Evolutionary conservation across 1,140 invertebrate genomes (phyloP), one percentile per base, ranked within the genome.

Genomic region (Drosophila setifemur): DNA sequence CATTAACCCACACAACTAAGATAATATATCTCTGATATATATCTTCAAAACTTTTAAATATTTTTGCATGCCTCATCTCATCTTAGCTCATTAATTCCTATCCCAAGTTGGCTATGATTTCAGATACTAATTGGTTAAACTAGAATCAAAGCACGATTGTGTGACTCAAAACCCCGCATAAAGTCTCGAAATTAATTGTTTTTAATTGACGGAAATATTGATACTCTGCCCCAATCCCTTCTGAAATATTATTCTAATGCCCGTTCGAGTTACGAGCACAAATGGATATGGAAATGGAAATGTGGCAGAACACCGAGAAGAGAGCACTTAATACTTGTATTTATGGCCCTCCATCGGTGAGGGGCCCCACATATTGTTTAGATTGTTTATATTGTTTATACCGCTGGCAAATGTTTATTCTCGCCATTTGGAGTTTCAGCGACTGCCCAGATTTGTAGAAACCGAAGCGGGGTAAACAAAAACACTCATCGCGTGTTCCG

Each of bases 401-500:
- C 50, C 33, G 42, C 26, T 8, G 54, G 23, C 66, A 49, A 70
- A 71, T 71, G 67, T 71, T 71, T 71, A 61, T 61, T 52, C 68
- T 50, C 68, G 58, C 54, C 66, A 69, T 42, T 69, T 42, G 18
- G 47, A 21, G 29, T 67, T 40, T 63, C 25, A 61, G 48, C 47
- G 26, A 52, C 28, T 52, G 45, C 12, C 19, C 60, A 53, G 61
- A 68, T 54, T 67, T 39, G 23, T 47, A 37, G 37, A 64, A 67
- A 71, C 67, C 57, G 31, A 57, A 68, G 21, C 50, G 11, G 42
- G 47, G 57, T 82, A 68, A 76, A 81, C 69, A 73, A 76, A 68
- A 76, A 81, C 69, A 73, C 18, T 66, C 68, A 71, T 78, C 74
- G 64, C 76, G 68, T 78, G 79, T 74, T 73, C 60, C 69, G 77